Evolutionary conservation across 2,113 vertebrate species (phyloP), one percentile per base, ranked within the genome.

Genomic region (Gobio gobio): DNA sequence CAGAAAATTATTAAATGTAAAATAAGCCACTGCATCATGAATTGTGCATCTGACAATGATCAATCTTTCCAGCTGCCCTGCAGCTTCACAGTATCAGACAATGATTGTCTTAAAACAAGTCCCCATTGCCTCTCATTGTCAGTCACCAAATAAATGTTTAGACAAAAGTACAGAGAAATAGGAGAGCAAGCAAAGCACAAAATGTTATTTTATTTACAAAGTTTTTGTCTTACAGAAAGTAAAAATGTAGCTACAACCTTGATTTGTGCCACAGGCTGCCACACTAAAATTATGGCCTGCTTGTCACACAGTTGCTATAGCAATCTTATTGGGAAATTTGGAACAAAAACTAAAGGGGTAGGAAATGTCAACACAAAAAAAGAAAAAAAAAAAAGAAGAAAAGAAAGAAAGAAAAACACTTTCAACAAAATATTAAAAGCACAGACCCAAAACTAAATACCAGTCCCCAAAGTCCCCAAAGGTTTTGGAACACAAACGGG

Each of bases 121-220:
- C 73, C 43, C 10, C 3, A 76, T 7, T 40, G 54, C 24, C 4
- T 10, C 14, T 54, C 14, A 18, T 24, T 7, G 22, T 14, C 43
- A 24, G 22, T 3, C 22, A 45, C 16, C 10, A 51, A 51, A 68
- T 16, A 40, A 10, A 40, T 12, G 78, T 24, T 40, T 68, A 66
- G 24, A 66, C 43, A 82, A 70, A 70, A 73, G 26, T 66, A 56
- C 61, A 86, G 89, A 88, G 72, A 58, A 61, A 89, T 86, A 66
- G 88, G 49, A 90, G 83, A 75, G 73, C 87, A 68, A 91, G 85
- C 91, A 91, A 94, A 95, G 93, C 94, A 93, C 93, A 96, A 97
- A 97, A 97, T 96, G 95, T 97, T 96, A 96, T 96, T 98, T 97
- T 98, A 97, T 98, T 98, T 98, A 97, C 96, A 97, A 98, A 97